Evolutionary conservation across 2,888 invertebrate species (phyloP).

Genomic region (Eretmocerus hayati): DNA sequence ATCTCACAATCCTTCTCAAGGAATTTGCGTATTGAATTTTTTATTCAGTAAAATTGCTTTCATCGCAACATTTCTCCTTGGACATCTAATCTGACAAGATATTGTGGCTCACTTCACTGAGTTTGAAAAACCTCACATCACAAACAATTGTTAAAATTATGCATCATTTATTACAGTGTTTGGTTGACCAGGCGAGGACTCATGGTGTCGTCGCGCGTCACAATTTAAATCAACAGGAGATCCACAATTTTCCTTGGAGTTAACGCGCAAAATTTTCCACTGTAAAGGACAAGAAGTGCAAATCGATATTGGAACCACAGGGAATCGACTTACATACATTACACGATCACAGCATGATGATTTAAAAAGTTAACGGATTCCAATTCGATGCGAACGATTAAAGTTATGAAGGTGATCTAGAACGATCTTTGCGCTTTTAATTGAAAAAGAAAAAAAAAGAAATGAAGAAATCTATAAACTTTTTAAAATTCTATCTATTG

Average conservation of each 20-base stretch:
- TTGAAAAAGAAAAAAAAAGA: neutral
- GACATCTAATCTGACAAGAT: neutral
- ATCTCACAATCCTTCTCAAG: too few species aligned
- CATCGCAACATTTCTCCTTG: neutral
- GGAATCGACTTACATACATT: too few species aligned
- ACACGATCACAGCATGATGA: too few species aligned
- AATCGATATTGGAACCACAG: neutral
- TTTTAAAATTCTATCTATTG: conserved; percentile 1
- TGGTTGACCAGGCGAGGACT: conserved; percentile 59
- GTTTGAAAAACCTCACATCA: too few species aligned
- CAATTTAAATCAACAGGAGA: conserved; percentile 40
- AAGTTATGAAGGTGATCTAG: too few species aligned
- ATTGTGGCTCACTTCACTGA: too few species aligned
- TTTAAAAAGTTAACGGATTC: too few species aligned
- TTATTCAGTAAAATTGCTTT: too few species aligned
- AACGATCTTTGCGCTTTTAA: too few species aligned
- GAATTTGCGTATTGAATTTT: too few species aligned
- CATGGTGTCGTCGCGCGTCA: conserved; percentile 38
- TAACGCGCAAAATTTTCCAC: neutral
- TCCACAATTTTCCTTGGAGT: neutral
- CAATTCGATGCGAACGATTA: too few species aligned
- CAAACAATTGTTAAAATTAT: too few species aligned
- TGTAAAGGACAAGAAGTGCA: neutral
- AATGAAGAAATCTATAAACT: neutral
- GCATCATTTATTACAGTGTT: conserved; percentile 52